Percentiles rank a stretch among this genome's conserved stretches.
Conservation (phyloP, 2,797 vertebrate genomes). For the Sebastes dallii region DNA sequence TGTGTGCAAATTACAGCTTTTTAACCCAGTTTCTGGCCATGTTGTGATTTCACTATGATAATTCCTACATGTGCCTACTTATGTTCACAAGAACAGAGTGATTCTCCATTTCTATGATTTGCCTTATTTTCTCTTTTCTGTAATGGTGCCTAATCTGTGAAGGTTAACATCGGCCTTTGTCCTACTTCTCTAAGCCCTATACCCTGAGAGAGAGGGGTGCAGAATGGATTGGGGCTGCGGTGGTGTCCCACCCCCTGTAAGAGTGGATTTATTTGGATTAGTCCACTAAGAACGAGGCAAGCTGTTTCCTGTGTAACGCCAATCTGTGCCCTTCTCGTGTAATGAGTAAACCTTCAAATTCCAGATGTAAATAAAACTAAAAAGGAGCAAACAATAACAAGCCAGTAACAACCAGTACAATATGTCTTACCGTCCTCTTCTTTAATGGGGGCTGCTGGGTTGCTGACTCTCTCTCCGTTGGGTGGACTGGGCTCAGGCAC, state of each 20-base stretch:
- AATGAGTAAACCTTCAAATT: not conserved
- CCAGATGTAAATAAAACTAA: constrained; percentile 23
- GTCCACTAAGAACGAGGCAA: constrained; percentile 77
- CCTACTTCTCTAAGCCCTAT: constrained; percentile 70
- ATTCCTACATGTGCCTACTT: constrained; percentile 6
- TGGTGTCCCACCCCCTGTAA: constrained; percentile 66
- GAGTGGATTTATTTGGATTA: constrained; percentile 84
- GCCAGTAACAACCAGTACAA: not conserved
- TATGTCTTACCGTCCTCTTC: constrained; percentile 90
- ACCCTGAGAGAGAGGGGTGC: constrained; percentile 63
- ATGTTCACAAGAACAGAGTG: not conserved
- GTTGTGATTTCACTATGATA: not conserved
- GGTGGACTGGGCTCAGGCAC: constrained; percentile 86
- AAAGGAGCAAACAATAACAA: not conserved
- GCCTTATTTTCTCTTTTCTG: constrained; percentile 16
- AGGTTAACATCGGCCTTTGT: constrained; percentile 65
- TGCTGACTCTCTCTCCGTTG: constrained; percentile 86
- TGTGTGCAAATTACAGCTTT: constrained; percentile 25
- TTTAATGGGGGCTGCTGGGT: constrained; percentile 77
- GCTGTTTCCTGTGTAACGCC: constrained; percentile 69
- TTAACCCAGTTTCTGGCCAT: constrained; percentile 7
- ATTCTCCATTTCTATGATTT: constrained; percentile 16
- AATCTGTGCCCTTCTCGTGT: constrained; percentile 34
- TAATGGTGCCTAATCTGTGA: constrained; percentile 52
- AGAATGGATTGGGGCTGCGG: constrained; percentile 53